These are phyloP conservation scores for Sebastes schlegelii DNA, from an alignment of 2,113 vertebrate genomes.

Conservation along the genomic window DNA sequence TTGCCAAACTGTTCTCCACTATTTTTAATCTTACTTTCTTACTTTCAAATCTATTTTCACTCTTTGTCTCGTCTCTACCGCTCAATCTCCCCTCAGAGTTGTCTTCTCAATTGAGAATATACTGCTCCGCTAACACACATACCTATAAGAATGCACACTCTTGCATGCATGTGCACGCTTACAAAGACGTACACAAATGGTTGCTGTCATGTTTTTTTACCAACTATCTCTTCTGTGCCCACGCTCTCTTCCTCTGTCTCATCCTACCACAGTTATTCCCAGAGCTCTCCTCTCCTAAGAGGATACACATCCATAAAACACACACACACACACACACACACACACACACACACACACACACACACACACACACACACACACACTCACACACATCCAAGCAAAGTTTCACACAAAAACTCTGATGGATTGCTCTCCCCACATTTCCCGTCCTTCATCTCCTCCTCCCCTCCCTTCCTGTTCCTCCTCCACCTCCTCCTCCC, in stretches of 20 bases:
- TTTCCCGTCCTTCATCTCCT: not conserved
- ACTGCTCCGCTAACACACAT: conserved; percentile 7
- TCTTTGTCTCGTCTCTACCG: conserved; percentile 11
- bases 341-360: not conserved
- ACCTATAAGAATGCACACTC: not conserved
- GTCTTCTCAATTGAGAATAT: conserved; percentile 22
- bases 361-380: not conserved
- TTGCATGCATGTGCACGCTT: not conserved
- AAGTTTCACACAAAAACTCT: not conserved
- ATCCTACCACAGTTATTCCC: conserved; percentile 15
- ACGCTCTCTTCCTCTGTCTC: conserved; percentile 6
- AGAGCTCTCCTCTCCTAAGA: conserved; percentile 20
- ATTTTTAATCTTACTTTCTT: too few relatives aligned
- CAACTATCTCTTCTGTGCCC: not conserved
- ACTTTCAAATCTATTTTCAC: too few relatives aligned
- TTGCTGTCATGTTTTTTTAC: conserved; percentile 23
- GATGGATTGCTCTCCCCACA: conserved; percentile 3
- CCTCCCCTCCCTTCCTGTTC: not conserved
- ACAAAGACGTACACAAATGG: not conserved
- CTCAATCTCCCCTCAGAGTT: conserved; percentile 11
- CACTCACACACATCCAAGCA: not conserved
- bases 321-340: not conserved
- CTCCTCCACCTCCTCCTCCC: not conserved
- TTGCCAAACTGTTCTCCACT: not conserved
- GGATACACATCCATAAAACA: not conserved